These are phyloP conservation scores for Dendrocopos noguchii DNA, from an alignment of 2,113 vertebrate species.

Conservation along the genomic window DNA sequence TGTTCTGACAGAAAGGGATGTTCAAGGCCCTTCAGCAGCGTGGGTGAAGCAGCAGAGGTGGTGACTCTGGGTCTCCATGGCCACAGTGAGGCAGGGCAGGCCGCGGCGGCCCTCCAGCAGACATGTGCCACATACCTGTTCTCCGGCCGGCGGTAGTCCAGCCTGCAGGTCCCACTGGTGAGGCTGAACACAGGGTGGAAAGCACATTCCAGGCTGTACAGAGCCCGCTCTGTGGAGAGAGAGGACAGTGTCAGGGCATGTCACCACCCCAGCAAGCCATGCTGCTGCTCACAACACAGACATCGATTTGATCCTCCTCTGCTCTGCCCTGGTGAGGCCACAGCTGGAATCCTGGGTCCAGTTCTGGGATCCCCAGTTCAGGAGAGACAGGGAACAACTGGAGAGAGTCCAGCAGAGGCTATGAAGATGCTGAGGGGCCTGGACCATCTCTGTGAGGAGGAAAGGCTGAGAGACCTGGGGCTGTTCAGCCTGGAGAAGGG, in stretches of 20 bases:
- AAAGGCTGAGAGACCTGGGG: too few species aligned
- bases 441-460: background rate
- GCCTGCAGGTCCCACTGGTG: slow-evolving; percentile 87
- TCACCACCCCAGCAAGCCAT: background rate
- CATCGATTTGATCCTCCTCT: too few species aligned
- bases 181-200: slow-evolving; percentile 96
- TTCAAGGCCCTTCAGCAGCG: background rate
- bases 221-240: slow-evolving; percentile 83
- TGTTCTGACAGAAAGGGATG: background rate
- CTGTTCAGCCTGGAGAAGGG: too few species aligned
- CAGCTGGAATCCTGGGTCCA: background rate
- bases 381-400: background rate
- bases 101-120: rapidly evolving
- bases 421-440: background rate
- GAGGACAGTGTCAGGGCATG: background rate
- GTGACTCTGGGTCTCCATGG: background rate
- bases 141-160: slow-evolving; percentile 92
- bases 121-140: slow-evolving; percentile 82
- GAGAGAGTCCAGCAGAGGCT: background rate
- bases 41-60: rapidly evolving
- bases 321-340: too few species aligned
- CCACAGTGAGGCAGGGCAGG: background rate
- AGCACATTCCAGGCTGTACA: slow-evolving; percentile 94
- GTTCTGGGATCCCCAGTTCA: background rate
- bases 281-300: rapidly evolving